These are phyloP conservation scores for Tridacna gigas DNA, from an alignment of 2,888 invertebrate genomes.

Conservation along the genomic window DNA sequence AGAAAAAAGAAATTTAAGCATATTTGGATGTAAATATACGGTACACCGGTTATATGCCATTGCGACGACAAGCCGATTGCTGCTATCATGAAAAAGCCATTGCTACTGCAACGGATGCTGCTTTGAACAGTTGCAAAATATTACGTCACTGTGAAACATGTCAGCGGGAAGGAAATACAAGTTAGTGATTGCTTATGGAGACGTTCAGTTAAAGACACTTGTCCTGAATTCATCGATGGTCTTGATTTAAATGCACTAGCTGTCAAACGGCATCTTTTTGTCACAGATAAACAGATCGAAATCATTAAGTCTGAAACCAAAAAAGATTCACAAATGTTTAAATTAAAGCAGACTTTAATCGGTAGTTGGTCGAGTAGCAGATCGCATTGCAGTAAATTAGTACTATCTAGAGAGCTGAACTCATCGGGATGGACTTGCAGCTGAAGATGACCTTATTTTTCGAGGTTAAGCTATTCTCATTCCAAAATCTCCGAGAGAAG, in stretches of 20 bases:
- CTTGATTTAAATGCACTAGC: slow-evolving; percentile 35
- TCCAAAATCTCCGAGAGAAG: background rate
- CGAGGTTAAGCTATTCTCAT: slow-evolving; percentile 12
- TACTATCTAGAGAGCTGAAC: slow-evolving; percentile 18
- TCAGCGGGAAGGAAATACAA: slow-evolving; percentile 38
- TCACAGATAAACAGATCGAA: slow-evolving; percentile 29
- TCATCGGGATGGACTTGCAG: slow-evolving; percentile 28
- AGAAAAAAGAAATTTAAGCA: background rate
- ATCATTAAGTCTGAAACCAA: slow-evolving; percentile 11
- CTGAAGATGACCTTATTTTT: slow-evolving; percentile 15
- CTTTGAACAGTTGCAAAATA: slow-evolving; percentile 43
- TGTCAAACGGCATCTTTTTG: slow-evolving; percentile 16
- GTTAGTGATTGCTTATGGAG: background rate
- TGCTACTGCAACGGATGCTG: slow-evolving; percentile 23
- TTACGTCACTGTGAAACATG: slow-evolving; percentile 27
- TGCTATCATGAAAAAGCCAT: background rate
- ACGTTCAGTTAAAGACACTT: slow-evolving; percentile 24
- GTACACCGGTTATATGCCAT: background rate
- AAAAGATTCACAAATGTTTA: slow-evolving; percentile 23
- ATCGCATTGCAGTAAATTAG: background rate
- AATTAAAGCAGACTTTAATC: background rate
- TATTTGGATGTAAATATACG: slow-evolving; percentile 6
- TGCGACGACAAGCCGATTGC: background rate
- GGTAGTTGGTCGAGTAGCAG: slow-evolving; percentile 33
- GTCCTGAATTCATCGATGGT: slow-evolving; percentile 23